These are phyloP conservation scores for Neolamprologus tretocephalus DNA, from an alignment of 2,113 vertebrate genomes.

Conservation along the genomic window DNA sequence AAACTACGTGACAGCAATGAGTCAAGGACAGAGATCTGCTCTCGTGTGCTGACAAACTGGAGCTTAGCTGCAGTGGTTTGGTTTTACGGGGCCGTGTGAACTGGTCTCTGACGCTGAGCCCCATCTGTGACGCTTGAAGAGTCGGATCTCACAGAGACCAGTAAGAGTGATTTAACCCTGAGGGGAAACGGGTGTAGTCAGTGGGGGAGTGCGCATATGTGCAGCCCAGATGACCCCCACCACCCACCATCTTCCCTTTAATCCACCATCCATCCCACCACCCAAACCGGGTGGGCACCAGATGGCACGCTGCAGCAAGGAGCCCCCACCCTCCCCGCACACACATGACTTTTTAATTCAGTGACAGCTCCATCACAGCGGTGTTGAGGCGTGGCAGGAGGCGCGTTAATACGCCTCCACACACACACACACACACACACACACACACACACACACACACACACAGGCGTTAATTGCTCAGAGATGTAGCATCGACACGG, in stretches of 20 bases:
- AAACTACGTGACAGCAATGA: not conserved
- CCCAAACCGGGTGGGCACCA: conserved; percentile 38
- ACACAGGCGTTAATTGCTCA: conserved; percentile 46
- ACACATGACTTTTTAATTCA: conserved; percentile 42
- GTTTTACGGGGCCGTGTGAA: not conserved
- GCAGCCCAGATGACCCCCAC: not conserved
- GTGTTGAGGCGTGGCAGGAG: conserved; percentile 39
- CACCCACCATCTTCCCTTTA: not conserved
- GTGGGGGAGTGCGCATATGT: not conserved
- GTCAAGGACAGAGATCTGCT: not conserved
- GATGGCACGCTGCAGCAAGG: conserved; percentile 39
- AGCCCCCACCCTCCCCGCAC: not conserved
- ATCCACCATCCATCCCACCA: not conserved
- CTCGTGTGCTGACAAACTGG: rapidly evolving
- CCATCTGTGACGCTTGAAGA: not conserved
- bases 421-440: conserved; percentile 12
- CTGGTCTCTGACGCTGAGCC: not conserved
- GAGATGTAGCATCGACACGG: conserved; percentile 42
- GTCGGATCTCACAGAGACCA: not conserved
- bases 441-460: conserved; percentile 16
- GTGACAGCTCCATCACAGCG: conserved; percentile 59
- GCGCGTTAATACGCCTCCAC: conserved; percentile 11
- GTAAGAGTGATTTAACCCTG: conserved; percentile 4
- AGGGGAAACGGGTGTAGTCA: not conserved
- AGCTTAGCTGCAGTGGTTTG: not conserved